Base-by-base conservation (phyloP, 2,888 invertebrate species). In the Apamea crenata region DNA sequence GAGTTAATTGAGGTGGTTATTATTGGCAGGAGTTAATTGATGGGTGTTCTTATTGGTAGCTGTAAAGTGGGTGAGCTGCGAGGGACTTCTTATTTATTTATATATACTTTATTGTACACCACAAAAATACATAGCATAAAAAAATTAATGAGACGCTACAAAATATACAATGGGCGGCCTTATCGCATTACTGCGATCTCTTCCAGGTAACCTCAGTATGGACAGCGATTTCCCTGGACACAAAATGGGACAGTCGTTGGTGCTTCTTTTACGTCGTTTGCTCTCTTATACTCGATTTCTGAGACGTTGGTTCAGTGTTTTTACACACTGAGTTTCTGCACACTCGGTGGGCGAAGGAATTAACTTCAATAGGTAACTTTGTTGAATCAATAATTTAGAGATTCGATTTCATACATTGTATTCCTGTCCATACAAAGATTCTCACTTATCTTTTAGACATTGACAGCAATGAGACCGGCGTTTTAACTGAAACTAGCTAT, bases 1-100 rank as follows among this genome's bases (percentile, higher is more conserved):
- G 83, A 70, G 56, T 18, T 21, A 16, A 61, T 7, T 44, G 7
- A 50, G 16, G n/a, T 50, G 10, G 77, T 65, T 70, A 18, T 70
- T 81, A 72, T 78, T 56, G 71, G 70, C 40, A 36, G 47, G 16
- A 83, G 44, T 53, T 82, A 78, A 84, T 82, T 84, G 29, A 25
- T 72, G 14, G 21, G 1, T n/a, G 36, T 25, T 56, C 53, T 81
- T 2, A 53, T 61, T 53, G 21, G n/a, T 79, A 65, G 36, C 14
- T 36, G 44, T 65, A 36, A 74, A 81, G 14, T 44, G 8, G 32
- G 2, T 53, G 25, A 53, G 53, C 1, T 47, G 21, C 29, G 18
- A 21, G 47, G 21, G 12, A n/a, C n/a, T 47, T 68, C n/a, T n/a
- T n/a, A n/a, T n/a, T n/a, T n/a, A n/a, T n/a, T n/a, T n/a, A n/a